Base-by-base conservation (phyloP, 2,888 invertebrate species). In the Pycnomerus fuliginosus region DNA sequence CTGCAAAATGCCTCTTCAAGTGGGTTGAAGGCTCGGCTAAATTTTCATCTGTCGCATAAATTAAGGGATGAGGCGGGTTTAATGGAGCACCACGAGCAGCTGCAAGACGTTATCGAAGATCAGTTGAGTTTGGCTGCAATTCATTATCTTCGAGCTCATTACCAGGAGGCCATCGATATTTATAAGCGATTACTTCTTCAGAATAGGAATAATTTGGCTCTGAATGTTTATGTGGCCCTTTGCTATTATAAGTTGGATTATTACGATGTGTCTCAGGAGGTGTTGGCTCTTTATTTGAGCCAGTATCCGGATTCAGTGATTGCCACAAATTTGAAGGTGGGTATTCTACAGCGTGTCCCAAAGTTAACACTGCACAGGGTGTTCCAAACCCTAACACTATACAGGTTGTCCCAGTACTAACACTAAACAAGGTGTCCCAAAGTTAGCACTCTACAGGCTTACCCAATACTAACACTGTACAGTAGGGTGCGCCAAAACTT, bases 241-340 rank as follows among this genome's bases (percentile, higher is more conserved):
- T 99, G 98, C 67, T 98, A 98, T 73, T 99, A 98, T 74, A 98
- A 99, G 71, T 75, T 98, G 62, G 98, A 98, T 73, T 98, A 96
- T 70, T 98, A 95, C 67, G 98, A 98, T 71, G 95, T 96, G 30
- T 95, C 97, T 0, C 95, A 97, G 73, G 97, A 97, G 74, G 93
- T 96, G n/a, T 76, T 97, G 8, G 89, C 90, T 13, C 85, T 93
- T 13, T 99, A 99, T 71, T 76, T 99, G 35, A 88, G 90, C 46
- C 88, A 90, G 65, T 88, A 86, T 71, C 86, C 92, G 2, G 94
- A 96, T 60, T 97, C 97, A 49, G 92, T 94, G 1, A 90, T 95
- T 45, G 98, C 97, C 1, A 85, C 91, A 15, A 99, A 99, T 75
- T 78, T 99, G 40, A 95, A 95, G 71, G 84, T 84, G 29, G 49